These are phyloP conservation scores for Dinoponera quadriceps DNA, from an alignment of 1,140 invertebrate species.

Conservation along the genomic window DNA sequence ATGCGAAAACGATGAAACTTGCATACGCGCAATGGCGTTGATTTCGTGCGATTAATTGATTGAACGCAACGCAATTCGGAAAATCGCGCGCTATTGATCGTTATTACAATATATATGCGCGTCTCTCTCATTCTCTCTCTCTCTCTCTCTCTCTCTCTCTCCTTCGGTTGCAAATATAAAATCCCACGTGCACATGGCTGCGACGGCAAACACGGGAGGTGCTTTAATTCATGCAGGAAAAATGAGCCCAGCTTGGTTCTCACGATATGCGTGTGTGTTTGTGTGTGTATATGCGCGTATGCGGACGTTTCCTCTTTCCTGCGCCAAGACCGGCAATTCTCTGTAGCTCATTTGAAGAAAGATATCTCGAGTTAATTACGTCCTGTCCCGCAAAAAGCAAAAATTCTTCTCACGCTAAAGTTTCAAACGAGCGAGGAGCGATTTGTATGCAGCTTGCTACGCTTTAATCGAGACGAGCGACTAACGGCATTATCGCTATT, in stretches of 20 bases:
- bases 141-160: too few species aligned
- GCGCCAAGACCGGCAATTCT: constrained; percentile 71
- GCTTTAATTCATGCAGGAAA: constrained; percentile 76
- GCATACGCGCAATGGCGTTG: background rate
- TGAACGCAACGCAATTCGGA: background rate
- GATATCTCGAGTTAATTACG: constrained; percentile 74
- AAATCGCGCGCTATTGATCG: constrained; percentile 20
- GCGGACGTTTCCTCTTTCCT: constrained; percentile 72
- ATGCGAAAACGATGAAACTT: constrained; percentile 17
- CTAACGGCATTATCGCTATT: constrained; percentile 33
- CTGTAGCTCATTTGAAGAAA: constrained; percentile 69
- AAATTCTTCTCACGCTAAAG: constrained; percentile 71
- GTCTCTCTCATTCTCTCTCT: too few species aligned
- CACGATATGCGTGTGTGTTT: constrained; percentile 59
- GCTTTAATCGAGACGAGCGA: constrained; percentile 35
- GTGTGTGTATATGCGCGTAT: background rate
- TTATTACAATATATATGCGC: background rate
- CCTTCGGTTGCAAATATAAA: too few species aligned
- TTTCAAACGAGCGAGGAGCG: constrained; percentile 41
- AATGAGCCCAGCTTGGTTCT: constrained; percentile 74
- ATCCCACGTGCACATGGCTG: constrained; percentile 21
- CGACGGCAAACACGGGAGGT: constrained; percentile 48
- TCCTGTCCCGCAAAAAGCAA: constrained; percentile 67
- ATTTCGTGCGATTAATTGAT: constrained; percentile 8
- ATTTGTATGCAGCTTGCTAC: constrained; percentile 48